These are phyloP conservation scores for Potamarius usumacintae DNA, from an alignment of 2,113 vertebrate species.

Conservation along the genomic window DNA sequence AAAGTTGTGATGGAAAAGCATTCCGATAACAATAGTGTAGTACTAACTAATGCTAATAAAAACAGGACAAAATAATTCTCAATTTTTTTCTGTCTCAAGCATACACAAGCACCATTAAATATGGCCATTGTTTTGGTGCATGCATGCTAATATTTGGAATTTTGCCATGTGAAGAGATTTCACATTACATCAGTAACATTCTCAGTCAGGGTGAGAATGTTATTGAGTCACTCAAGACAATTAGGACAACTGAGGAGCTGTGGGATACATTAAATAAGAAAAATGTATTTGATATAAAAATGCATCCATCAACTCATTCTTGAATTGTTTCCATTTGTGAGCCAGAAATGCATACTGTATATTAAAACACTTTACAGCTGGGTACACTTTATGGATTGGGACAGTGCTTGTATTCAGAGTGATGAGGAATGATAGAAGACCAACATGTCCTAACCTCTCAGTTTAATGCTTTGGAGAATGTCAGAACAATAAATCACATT, in stretches of 20 bases:
- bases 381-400: neutral
- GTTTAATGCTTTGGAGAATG: neutral
- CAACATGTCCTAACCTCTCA: neutral
- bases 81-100: neutral
- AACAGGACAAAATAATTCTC: neutral
- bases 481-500: neutral
- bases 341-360: constrained; percentile 2
- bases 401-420: neutral
- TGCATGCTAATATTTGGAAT: neutral
- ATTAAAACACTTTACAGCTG: neutral
- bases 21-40: neutral
- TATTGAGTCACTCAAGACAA: neutral
- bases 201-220: too few relatives aligned
- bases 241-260: neutral
- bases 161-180: neutral
- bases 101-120: neutral
- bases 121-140: too few relatives aligned
- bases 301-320: neutral
- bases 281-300: neutral
- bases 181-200: neutral
- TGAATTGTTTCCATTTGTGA: neutral
- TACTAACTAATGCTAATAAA: neutral
- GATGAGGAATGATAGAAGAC: neutral
- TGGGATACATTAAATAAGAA: neutral
- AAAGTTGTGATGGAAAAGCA: neutral